A percentile compares a stretch with the other conserved stretches of the same genome.
These are phyloP conservation scores for Nymphalis polychloros DNA, from an alignment of 2,888 invertebrate species.

Conservation along the genomic window DNA sequence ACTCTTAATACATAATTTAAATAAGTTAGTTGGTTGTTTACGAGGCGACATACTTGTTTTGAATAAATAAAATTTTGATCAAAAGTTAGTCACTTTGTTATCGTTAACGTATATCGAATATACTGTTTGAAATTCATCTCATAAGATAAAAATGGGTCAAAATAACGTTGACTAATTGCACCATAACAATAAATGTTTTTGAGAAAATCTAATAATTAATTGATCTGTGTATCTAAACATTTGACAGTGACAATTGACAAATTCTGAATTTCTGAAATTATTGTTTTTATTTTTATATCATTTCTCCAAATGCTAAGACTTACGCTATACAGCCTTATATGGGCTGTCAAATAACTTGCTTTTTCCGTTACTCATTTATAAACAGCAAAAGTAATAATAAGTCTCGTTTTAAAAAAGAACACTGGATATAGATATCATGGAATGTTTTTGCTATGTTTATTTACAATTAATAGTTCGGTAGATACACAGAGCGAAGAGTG, in stretches of 20 bases:
- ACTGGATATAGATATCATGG: too few relatives aligned
- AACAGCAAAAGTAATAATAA: too few relatives aligned
- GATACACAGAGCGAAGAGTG: too few relatives aligned
- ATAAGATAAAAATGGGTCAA: constrained; percentile 1
- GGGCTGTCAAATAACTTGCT: too few relatives aligned
- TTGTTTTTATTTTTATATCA: too few relatives aligned
- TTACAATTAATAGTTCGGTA: too few relatives aligned
- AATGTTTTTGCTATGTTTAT: too few relatives aligned
- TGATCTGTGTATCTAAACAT: constrained; percentile 5
- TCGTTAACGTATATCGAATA: background rate
- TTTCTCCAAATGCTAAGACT: background rate
- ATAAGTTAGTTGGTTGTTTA: constrained; percentile 71
- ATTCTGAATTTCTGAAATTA: background rate
- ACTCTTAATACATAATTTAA: constrained; percentile 67
- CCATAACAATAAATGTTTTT: constrained; percentile 8
- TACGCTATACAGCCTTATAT: background rate
- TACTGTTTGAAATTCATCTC: constrained; percentile 1
- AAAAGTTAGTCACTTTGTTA: constrained; percentile 6
- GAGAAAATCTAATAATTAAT: background rate
- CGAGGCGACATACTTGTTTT: constrained; percentile 64
- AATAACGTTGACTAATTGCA: constrained; percentile 5
- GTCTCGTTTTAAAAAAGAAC: too few relatives aligned
- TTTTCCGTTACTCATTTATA: too few relatives aligned
- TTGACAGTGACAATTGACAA: background rate
- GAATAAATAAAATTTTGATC: constrained; percentile 4